Base-by-base conservation (phyloP, 2,797 vertebrate species). In the Enteromius afrohamiltoni region DNA sequence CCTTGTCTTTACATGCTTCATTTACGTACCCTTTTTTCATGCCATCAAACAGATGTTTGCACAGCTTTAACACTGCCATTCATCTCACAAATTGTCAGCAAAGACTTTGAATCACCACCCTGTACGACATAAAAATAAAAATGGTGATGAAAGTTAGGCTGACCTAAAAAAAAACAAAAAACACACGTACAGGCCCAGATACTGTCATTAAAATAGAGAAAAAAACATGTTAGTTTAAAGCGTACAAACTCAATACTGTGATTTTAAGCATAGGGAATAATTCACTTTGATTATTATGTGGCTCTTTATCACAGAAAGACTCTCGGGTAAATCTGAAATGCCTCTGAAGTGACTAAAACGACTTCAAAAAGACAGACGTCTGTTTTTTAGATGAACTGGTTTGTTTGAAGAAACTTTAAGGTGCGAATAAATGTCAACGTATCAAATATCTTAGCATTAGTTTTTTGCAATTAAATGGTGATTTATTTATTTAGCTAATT, bases 11-110 rank as follows among this genome's bases (percentile, higher is more conserved):
- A 23, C 29, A 19, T 26, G 77, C 29, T 37, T 26, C 16, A 14
- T 73, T 42, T 45, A 45, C 0, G 17, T 17, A 62, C 26, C 2
- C 26, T 34, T 77, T 78, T 37, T 49, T 75, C 26, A 58, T 76
- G 29, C 34, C 71, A 81, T 80, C 71, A 53, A 77, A 82, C 68
- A 84, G 64, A 82, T 86, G 82, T 82, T 85, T 75, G 26, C 77
- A 73, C 69, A 60, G 31, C 45, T 82, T 85, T 80, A 79, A 77
- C 53, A 23, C 60, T 53, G 76, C 55, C 34, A 77, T 49, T 49
- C 16, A 53, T 71, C 23, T 14, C 53, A 60, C 65, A 71, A 83
- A 83, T n/a, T 37, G 60, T 37, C 77, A 71, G 80, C 29, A 17
- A 67, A 65, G 11, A 29, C 53, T 58, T 62, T 69, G 7, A 73